A percentile compares a stretch with the other conserved stretches of the same genome.
Evolutionary conservation across 2,113 vertebrate genomes (phyloP).

Genomic region (Pseudorectes ferrugineus): DNA sequence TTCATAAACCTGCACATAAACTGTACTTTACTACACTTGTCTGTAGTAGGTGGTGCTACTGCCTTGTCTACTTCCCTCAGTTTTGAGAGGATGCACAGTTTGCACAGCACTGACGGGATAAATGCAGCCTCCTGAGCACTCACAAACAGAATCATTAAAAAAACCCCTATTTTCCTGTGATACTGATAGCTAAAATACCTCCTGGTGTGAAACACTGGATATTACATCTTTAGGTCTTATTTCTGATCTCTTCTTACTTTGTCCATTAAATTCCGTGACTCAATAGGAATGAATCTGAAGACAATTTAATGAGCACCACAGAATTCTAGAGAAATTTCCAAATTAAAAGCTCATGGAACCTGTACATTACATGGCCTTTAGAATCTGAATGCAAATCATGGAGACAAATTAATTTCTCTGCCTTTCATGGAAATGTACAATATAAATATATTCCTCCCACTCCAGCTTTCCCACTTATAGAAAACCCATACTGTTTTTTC

Average conservation of each 20-base stretch:
- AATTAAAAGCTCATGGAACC: background rate
- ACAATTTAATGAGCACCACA: background rate
- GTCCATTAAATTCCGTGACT: background rate
- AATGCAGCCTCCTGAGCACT: background rate
- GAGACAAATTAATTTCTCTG: background rate
- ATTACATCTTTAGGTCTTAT: background rate
- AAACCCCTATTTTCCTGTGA: rapidly evolving
- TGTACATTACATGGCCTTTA: background rate
- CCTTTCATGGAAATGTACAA: background rate
- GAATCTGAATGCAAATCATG: background rate
- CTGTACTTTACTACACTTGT: background rate
- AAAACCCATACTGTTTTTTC: background rate
- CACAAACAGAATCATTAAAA: background rate
- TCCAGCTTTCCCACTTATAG: background rate
- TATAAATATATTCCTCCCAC: background rate
- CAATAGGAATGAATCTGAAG: background rate
- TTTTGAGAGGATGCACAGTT: background rate
- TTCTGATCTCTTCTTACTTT: background rate
- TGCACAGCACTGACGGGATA: rapidly evolving
- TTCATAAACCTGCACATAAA: background rate
- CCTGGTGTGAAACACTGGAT: background rate
- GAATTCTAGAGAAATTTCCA: background rate
- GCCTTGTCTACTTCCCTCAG: background rate
- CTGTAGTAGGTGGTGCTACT: background rate
- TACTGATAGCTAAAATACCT: background rate